Conservation (phyloP, 1,140 invertebrate genomes). For the Drosophila grimshawi region DNA sequence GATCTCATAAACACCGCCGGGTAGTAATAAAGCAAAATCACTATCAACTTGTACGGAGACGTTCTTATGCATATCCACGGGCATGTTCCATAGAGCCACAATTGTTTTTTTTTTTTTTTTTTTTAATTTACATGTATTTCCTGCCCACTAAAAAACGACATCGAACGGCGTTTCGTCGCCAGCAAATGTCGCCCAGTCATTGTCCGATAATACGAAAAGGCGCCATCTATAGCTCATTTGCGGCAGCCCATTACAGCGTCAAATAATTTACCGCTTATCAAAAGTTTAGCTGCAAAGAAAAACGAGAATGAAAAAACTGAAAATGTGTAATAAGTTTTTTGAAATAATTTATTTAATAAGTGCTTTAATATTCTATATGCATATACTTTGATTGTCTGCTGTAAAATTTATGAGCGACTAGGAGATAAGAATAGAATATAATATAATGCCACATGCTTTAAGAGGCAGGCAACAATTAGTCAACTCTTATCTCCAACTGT, state of each 20-base stretch:
- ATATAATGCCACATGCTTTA: not conserved
- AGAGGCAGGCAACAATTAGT: conserved; percentile 14
- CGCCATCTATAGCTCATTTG: not conserved
- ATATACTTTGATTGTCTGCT: not conserved
- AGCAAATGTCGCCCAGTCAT: conserved; percentile 32
- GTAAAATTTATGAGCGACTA: not conserved
- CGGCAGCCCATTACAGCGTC: not conserved
- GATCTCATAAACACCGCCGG: conserved; percentile 89
- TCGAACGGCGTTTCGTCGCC: conserved; percentile 24
- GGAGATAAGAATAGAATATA: not conserved
- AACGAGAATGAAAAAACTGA: not conserved
- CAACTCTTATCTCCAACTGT: conserved; percentile 13
- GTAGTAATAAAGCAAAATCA: conserved; percentile 89
- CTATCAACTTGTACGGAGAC: conserved; percentile 91
- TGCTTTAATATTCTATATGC: not conserved
- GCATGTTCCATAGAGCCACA: conserved; percentile 72
- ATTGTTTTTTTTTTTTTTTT: not conserved
- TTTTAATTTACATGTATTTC: not conserved
- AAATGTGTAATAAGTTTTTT: conserved; percentile 1
- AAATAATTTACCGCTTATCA: not conserved
- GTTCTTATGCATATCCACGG: conserved; percentile 88
- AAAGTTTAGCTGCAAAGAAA: conserved; percentile 13
- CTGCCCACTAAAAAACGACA: conserved; percentile 4
- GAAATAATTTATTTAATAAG: not conserved
- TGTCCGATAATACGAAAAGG: conserved; percentile 52